These are phyloP conservation scores for Gouania willdenowi DNA, from an alignment of 2,797 vertebrate species.

Conservation along the genomic window DNA sequence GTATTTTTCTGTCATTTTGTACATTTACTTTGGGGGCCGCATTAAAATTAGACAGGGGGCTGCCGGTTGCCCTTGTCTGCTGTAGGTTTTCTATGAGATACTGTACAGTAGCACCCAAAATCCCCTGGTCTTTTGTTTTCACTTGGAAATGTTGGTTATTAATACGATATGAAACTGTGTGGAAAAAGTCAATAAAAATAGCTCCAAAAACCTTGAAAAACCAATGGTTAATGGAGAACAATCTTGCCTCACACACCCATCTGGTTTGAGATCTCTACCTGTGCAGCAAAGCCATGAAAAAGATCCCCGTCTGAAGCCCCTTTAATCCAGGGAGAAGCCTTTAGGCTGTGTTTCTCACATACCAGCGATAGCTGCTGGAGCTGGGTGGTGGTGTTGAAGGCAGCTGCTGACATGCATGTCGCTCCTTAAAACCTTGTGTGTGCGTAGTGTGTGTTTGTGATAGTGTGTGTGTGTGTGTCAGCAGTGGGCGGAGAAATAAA, in stretches of 20 bases:
- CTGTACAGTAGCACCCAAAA: too few relatives aligned
- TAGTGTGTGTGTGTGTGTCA: conserved; percentile 29
- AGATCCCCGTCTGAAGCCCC: conserved; percentile 27
- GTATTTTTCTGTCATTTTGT: too few relatives aligned
- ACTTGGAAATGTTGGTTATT: too few relatives aligned
- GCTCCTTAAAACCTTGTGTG: conserved; percentile 31
- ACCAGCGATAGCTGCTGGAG: conserved; percentile 41
- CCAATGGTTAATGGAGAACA: not conserved
- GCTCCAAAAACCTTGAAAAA: too few relatives aligned
- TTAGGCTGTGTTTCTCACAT: conserved; percentile 63
- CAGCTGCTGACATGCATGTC: conserved; percentile 63
- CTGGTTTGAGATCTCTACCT: conserved; percentile 41
- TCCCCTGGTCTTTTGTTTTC: too few relatives aligned
- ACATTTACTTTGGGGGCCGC: too few relatives aligned
- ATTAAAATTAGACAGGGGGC: too few relatives aligned
- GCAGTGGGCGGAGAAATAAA: conserved; percentile 48
- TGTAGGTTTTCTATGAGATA: too few relatives aligned
- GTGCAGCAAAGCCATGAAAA: conserved; percentile 26
- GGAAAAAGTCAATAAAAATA: too few relatives aligned
- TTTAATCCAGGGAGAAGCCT: conserved; percentile 56
- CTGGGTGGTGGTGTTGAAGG: conserved; percentile 53
- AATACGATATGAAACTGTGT: too few relatives aligned
- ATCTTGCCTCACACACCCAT: not conserved
- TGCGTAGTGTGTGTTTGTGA: conserved; percentile 14
- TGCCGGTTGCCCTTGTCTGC: too few relatives aligned